These are phyloP conservation scores for Forbesichthys papilliferus DNA, from an alignment of 2,113 vertebrate genomes.

Conservation along the genomic window DNA sequence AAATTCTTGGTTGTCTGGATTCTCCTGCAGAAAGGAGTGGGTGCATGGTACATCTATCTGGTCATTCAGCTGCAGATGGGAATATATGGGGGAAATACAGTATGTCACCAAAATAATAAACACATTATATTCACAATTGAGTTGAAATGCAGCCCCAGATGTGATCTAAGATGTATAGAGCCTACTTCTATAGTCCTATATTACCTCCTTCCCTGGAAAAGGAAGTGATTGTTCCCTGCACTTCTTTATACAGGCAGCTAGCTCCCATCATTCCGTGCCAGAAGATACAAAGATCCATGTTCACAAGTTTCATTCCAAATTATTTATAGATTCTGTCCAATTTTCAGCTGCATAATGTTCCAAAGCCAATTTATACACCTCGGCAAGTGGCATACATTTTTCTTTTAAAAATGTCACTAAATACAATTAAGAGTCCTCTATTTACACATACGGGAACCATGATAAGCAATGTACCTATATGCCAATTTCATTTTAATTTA, in stretches of 20 bases:
- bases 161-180: too few species aligned
- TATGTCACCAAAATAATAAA: not conserved
- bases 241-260: constrained; percentile 79
- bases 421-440: not conserved
- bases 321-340: constrained; percentile 79
- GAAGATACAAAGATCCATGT: constrained; percentile 70
- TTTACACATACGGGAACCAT: constrained; percentile 38
- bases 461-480: constrained; percentile 8
- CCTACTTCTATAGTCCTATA: constrained; percentile 59
- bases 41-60: constrained; percentile 85
- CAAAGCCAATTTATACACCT: constrained; percentile 78
- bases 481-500: not conserved
- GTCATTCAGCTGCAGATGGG: constrained; percentile 74
- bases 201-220: constrained; percentile 75
- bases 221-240: constrained; percentile 79
- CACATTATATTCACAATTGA: not conserved
- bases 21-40: constrained; percentile 88
- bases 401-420: constrained; percentile 75
- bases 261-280: constrained; percentile 68
- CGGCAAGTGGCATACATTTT: constrained; percentile 79
- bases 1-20: constrained; percentile 84
- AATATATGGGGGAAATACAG: not conserved
- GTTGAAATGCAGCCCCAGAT: too few species aligned
- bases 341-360: constrained; percentile 77
- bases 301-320: constrained; percentile 82